Evolutionary conservation across 2,888 invertebrate species (phyloP).

Genomic region (Sarcophaga carnaria): DNA sequence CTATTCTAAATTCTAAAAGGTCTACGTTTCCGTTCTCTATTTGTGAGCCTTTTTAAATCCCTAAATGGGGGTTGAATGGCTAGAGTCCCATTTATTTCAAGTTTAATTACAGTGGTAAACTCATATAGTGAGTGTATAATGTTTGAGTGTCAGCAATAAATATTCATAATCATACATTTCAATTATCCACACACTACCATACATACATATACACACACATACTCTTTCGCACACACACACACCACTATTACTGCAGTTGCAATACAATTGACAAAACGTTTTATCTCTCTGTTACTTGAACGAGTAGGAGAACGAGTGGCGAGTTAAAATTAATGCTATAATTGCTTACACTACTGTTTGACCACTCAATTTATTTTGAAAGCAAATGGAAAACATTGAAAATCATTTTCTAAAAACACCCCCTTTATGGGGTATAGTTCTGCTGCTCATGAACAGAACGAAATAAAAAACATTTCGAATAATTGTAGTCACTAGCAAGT

Average conservation of each 20-base stretch:
- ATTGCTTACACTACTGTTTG: not conserved
- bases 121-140: not conserved
- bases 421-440: not conserved
- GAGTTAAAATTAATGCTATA: not conserved
- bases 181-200: conserved; percentile 73
- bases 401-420: conserved; percentile 54
- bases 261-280: not conserved
- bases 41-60: not conserved
- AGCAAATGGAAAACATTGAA: conserved; percentile 50
- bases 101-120: conserved; percentile 56
- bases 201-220: no score
- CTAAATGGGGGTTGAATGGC: not conserved
- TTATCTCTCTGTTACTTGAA: conserved; percentile 1
- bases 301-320: no score
- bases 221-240: no score
- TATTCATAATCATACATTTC: conserved; percentile 81
- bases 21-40: not conserved
- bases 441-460: not conserved
- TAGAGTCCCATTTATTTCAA: conserved; percentile 58
- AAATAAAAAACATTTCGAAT: not conserved
- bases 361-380: not conserved
- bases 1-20: conserved; percentile 30
- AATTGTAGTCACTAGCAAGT: conserved; percentile 49
- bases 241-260: no score
- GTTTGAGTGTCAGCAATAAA: conserved; percentile 73